Base-by-base conservation (phyloP, 2,113 vertebrate genomes). In the Syngnathus floridae region DNA sequence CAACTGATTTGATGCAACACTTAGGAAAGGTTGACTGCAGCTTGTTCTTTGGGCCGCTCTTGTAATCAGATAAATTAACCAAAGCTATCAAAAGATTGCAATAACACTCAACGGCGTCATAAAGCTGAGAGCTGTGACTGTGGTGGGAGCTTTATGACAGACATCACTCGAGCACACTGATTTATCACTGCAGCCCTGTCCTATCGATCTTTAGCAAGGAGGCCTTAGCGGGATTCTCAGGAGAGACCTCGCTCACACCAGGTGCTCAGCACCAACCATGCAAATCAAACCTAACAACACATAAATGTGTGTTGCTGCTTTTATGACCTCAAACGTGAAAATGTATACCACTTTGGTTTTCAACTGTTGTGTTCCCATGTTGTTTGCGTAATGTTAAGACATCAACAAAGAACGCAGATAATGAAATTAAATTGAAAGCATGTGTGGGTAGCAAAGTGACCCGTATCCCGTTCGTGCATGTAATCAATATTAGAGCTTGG, bases 11-110 rank as follows among this genome's bases (percentile, higher is more conserved):
- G 70, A 83, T 71, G 76, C 76, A 74, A 76, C 76, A 70, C 73
- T 64, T 37, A 49, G 40, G 76, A 80, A 68, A 73, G 74, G 75
- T 76, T 73, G 81, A 74, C 70, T 88, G 87, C 84, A 81, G 77
- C 82, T 73, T 82, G 84, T 85, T 83, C 81, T 56, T 66, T 38
- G 70, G 79, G 63, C 71, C 65, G 82, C 76, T 84, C 84, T 74
- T 88, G 86, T 90, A 90, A 91, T 91, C 89, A 91, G 85, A 90
- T 91, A 90, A 90, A 90, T 91, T 90, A 91, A 86, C 84, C 83
- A 83, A 84, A 81, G 90, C 90, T 88, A 90, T 91, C 90, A 90
- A 90, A 90, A 89, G 88, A 91, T 89, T 91, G 89, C 90, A 91
- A 90, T 91, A 91, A 90, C 87, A 89, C 90, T 91, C 87, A 90